Percentiles rank a stretch among this genome's conserved stretches.
Conservation (phyloP, 2,797 vertebrate genomes). For the Sebastes trivittatus region DNA sequence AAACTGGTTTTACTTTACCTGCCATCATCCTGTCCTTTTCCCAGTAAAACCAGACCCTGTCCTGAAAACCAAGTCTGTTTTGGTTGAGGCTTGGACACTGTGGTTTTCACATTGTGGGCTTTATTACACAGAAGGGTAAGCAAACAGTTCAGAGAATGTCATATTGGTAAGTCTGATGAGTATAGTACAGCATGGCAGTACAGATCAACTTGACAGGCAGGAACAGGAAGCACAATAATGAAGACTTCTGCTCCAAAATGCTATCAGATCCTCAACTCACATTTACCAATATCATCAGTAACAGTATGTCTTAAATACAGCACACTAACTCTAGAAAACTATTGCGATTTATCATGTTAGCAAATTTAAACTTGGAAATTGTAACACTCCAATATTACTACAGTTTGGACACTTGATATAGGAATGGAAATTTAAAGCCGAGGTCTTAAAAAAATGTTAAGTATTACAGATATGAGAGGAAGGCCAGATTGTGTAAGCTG, state of each 20-base stretch:
- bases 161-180: constrained; percentile 34
- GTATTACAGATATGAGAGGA: constrained; percentile 64
- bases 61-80: constrained; percentile 64
- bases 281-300: not conserved
- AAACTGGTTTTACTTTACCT: constrained; percentile 1
- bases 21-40: constrained; percentile 19
- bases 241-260: not conserved
- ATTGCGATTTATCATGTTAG: not conserved
- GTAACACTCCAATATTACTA: not conserved
- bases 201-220: constrained; percentile 28
- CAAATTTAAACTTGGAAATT: not conserved
- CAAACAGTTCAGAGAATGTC: constrained; percentile 68
- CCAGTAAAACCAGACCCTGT: constrained; percentile 41
- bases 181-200: constrained; percentile 38
- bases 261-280: not conserved
- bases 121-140: constrained; percentile 66
- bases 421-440: constrained; percentile 41
- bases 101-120: constrained; percentile 66
- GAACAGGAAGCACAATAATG: constrained; percentile 6
- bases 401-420: constrained; percentile 1
- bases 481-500: constrained; percentile 58
- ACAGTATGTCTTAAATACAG: not conserved
- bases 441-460: constrained; percentile 54
- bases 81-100: constrained; percentile 62
- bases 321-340: not conserved